These are phyloP conservation scores for Erebia palarica DNA, from an alignment of 2,888 invertebrate genomes.

Conservation along the genomic window DNA sequence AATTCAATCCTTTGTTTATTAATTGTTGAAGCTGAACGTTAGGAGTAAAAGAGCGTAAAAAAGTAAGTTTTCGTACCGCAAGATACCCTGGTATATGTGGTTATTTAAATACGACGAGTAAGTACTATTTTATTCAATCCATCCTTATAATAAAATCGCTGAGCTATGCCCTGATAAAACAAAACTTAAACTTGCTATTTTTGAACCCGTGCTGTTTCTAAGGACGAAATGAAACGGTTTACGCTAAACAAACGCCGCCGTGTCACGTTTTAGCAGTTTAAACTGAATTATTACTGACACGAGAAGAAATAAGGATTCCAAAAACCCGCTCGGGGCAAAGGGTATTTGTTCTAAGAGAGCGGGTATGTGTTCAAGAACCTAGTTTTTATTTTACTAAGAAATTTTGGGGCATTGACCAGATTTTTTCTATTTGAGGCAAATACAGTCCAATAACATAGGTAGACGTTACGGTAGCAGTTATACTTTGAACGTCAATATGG, in stretches of 20 bases:
- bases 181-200: neutral
- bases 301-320: slow-evolving; percentile 21
- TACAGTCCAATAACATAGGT: no score
- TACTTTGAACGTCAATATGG: no score
- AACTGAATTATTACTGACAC: slow-evolving; percentile 17
- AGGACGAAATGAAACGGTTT: slow-evolving; percentile 10
- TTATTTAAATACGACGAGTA: no score
- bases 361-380: neutral
- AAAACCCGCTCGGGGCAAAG: slow-evolving; percentile 25
- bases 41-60: no score
- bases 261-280: slow-evolving; percentile 26
- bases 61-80: no score
- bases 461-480: neutral
- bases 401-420: neutral
- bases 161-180: neutral
- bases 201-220: neutral
- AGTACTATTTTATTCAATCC: no score
- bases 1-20: no score
- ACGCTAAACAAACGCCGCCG: slow-evolving; percentile 8
- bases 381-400: neutral
- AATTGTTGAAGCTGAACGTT: no score
- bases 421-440: neutral
- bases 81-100: no score
- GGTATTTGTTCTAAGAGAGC: slow-evolving; percentile 3
- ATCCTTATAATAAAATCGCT: no score